phyloP scores from a whole-genome alignment of 2,888 invertebrate species.

The Eupeodes luniger region DNA sequence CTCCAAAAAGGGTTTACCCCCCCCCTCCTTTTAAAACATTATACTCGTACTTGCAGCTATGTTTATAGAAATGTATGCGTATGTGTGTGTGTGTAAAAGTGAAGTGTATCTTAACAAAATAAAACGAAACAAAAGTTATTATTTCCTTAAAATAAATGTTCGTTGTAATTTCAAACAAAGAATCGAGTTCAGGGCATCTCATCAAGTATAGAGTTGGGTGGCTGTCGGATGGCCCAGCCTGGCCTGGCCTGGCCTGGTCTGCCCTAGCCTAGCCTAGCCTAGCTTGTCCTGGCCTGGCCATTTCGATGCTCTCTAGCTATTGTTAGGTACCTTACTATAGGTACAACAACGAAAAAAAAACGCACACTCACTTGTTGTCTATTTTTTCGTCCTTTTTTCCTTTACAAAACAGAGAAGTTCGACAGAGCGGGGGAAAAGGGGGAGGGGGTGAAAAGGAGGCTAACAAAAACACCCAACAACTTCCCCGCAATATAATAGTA shows the following conservation, averaged over 20 bases:
- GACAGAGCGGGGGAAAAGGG: background rate
- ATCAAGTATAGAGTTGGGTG: slow-evolving; percentile 34
- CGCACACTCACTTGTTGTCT: slow-evolving; percentile 47
- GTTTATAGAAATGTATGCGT: background rate
- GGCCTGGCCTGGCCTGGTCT: slow-evolving; percentile 7
- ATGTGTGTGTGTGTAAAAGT: background rate
- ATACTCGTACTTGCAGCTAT: too few relatives aligned
- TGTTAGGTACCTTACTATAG: background rate
- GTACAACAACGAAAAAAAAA: slow-evolving; percentile 21
- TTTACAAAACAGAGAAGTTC: background rate
- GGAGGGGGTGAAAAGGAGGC: background rate
- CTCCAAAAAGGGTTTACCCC: background rate
- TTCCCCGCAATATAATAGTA: slow-evolving; percentile 43
- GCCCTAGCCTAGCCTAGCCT: slow-evolving; percentile 2
- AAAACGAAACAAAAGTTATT: slow-evolving; percentile 61
- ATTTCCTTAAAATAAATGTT: slow-evolving; percentile 70
- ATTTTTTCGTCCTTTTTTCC: slow-evolving; percentile 38
- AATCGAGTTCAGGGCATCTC: slow-evolving; percentile 41
- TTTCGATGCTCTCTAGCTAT: slow-evolving; percentile 35
- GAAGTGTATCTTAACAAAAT: slow-evolving; percentile 32
- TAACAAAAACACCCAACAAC: background rate
- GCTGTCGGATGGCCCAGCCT: background rate
- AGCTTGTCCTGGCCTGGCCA: slow-evolving; percentile 9
- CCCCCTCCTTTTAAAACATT: background rate
- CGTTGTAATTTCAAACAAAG: slow-evolving; percentile 72